Conservation (phyloP, 2,888 invertebrate species). For the Vannuccia rotundouncinata region DNA sequence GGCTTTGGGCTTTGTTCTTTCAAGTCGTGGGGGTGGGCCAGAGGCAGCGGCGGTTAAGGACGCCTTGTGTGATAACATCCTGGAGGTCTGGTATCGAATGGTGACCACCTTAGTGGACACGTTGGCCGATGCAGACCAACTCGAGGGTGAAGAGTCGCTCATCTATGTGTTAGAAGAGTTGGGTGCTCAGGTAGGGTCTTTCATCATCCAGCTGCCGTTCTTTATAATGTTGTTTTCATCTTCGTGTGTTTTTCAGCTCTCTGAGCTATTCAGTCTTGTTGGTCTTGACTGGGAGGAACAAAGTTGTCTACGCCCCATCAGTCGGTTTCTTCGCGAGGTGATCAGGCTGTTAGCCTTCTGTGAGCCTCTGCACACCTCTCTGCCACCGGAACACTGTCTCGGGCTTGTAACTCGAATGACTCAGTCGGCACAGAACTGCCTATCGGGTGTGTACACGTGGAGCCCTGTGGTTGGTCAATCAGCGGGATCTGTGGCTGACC, state of each 20-base stretch:
- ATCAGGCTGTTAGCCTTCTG: neutral
- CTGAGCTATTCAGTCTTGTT: neutral
- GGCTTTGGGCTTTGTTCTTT: slow-evolving; percentile 1
- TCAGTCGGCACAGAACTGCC: neutral
- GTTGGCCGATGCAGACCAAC: slow-evolving; percentile 10
- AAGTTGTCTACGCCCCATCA: neutral
- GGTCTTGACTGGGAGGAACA: neutral
- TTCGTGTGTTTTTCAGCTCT: neutral
- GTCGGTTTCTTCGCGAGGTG: slow-evolving; percentile 8
- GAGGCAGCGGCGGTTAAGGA: neutral
- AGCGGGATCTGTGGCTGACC: neutral
- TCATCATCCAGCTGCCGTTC: too few relatives aligned
- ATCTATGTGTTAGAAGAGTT: neutral
- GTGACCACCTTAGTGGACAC: slow-evolving; percentile 21
- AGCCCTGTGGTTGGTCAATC: neutral
- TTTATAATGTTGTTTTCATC: too few relatives aligned
- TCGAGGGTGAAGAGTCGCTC: neutral
- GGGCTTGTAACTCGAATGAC: neutral
- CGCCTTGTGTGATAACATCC: neutral
- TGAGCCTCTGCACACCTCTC: neutral
- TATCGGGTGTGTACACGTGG: slow-evolving; percentile 2
- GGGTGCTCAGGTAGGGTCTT: neutral
- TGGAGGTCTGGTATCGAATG: slow-evolving; percentile 30
- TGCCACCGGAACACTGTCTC: neutral
- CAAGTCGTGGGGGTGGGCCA: neutral